Evolutionary conservation across 2,113 vertebrate species (phyloP).

Genomic region (Cromileptes altivelis): DNA sequence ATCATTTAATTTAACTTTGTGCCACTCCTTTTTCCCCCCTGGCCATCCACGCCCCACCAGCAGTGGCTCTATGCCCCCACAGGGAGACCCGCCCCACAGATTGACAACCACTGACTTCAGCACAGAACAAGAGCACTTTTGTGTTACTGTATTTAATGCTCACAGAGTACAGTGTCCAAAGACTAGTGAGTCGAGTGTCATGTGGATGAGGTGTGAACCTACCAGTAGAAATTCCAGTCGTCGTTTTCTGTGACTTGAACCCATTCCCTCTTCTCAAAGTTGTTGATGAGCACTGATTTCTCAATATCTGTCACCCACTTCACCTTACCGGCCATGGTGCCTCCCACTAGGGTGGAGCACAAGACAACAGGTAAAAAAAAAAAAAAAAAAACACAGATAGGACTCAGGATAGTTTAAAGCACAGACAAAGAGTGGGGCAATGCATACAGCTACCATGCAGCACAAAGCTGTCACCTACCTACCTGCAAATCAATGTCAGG

Average conservation of each 20-base stretch:
- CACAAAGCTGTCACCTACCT: conserved; percentile 52
- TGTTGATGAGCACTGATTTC: conserved; percentile 98
- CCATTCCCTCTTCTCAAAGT: conserved; percentile 99
- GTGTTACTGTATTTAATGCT: not conserved
- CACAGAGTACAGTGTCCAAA: not conserved
- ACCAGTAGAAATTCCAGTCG: conserved; percentile 99
- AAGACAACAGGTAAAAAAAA: conserved; percentile 35
- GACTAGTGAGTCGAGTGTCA: not conserved
- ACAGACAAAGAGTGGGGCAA: not conserved
- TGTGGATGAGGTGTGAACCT: conserved; percentile 46
- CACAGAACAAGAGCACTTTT: not conserved
- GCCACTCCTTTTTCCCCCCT: too few species aligned
- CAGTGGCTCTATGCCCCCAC: too few species aligned
- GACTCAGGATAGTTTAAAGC: not conserved
- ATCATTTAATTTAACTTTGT: too few species aligned
- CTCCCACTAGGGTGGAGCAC: conserved; percentile 67
- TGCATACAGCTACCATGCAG: not conserved
- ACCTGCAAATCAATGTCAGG: conserved; percentile 69
- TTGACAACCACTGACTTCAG: too few species aligned
- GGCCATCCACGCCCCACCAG: too few species aligned
- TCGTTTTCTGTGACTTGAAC: conserved; percentile 92
- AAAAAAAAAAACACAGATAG: not conserved
- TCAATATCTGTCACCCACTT: conserved; percentile 99
- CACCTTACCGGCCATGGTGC: conserved; percentile 94
- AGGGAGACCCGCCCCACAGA: too few species aligned